Evolutionary conservation across 1,140 invertebrate species (phyloP), one percentile per base, ranked within the genome.

Genomic region (Triops longicaudatus): DNA sequence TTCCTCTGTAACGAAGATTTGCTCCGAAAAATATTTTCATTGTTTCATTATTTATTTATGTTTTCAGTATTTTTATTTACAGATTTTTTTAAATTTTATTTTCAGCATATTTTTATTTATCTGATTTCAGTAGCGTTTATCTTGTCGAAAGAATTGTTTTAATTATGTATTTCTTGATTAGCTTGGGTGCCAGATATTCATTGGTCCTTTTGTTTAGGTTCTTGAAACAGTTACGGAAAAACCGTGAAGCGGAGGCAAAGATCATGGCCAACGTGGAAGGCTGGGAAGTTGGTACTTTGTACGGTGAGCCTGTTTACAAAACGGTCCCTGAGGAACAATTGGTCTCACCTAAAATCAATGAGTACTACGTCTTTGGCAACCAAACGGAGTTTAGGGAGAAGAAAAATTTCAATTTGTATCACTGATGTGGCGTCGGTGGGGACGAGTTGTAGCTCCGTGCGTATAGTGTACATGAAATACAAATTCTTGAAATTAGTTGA

Each of bases 201-300:
- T n/a, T n/a, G n/a, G n/a, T n/a, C n/a, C n/a, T n/a, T n/a, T 78
- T 77, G 7, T 82, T 14, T 79, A 90, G 88, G 50, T 88, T 85
- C 81, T 84, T 98, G 81, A 95, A 93, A 81, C 91, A 95, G 81
- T 76, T 94, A 2, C 86, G 90, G 75, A 87, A 86, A 73, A 95
- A 95, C 84, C 87, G 93, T 22, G 93, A 96, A 74, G 90, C 91
- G 77, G 95, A 98, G 84, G 87, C 87, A 71, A 88, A 93, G 78
- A 85, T 97, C 11, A 97, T 97, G 95, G 89, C 89, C 78, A 89
- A 96, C 84, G 92, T 94, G 4, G 90, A 90, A 77, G 92, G 92
- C 81, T 97, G 95, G 95, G 89, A 91, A 85, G 90, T 77, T 27
- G 95, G 95, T 17, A 97, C 92, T 7, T 92, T 88, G 81, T 95